Evolutionary conservation across 2,113 vertebrate species (phyloP).

Genomic region (Geococcyx californianus): DNA sequence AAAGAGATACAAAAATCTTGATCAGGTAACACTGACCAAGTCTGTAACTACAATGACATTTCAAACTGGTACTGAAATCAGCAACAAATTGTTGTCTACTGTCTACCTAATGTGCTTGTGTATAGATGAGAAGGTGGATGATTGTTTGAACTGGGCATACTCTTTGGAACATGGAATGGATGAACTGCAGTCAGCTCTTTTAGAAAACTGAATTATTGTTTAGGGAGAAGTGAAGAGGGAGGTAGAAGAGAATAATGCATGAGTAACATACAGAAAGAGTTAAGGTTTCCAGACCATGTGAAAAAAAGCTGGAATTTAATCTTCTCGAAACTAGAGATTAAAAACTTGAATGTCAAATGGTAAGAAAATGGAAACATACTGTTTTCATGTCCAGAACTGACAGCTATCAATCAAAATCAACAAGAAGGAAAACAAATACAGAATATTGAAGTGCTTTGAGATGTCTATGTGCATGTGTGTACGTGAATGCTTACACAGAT

Average conservation of each 20-base stretch:
- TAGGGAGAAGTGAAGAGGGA: background rate
- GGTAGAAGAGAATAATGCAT: background rate
- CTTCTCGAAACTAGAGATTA: background rate
- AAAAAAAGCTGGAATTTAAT: background rate
- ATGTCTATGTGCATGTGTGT: background rate
- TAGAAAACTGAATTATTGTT: background rate
- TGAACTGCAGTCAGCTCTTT: background rate
- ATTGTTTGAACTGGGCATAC: background rate
- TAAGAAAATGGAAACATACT: background rate
- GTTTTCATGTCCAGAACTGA: background rate
- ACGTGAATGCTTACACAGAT: rapidly evolving
- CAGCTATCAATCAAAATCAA: background rate
- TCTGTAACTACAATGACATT: background rate
- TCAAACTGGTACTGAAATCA: background rate
- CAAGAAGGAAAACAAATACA: background rate
- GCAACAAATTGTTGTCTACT: background rate
- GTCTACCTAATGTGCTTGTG: background rate
- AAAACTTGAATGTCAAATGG: background rate
- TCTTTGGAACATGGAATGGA: background rate
- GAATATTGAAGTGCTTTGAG: background rate
- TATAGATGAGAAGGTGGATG: background rate
- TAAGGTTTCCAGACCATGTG: background rate
- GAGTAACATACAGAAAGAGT: background rate
- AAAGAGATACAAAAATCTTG: background rate
- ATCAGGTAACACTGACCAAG: background rate